These are phyloP conservation scores for Melanotaenia boesemani DNA, from an alignment of 2,797 vertebrate genomes.

Conservation along the genomic window DNA sequence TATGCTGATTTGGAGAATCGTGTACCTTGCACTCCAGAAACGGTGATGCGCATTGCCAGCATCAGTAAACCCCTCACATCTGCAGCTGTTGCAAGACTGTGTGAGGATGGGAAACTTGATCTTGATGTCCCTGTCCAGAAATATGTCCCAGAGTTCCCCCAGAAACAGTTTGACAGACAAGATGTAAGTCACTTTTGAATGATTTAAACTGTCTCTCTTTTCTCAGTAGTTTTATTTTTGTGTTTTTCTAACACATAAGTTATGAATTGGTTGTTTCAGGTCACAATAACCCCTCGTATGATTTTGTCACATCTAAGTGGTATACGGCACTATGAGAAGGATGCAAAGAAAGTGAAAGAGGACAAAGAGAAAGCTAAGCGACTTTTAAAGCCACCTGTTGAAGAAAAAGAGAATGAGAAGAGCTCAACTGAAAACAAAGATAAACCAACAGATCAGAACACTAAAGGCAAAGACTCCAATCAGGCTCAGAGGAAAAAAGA, in stretches of 20 bases:
- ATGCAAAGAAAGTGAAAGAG: slow-evolving; percentile 90
- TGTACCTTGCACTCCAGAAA: slow-evolving; percentile 88
- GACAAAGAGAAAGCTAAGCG: slow-evolving; percentile 86
- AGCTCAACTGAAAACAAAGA: slow-evolving; percentile 62
- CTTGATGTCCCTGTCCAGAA: slow-evolving; percentile 94
- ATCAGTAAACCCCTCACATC: slow-evolving; percentile 97
- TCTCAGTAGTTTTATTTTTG: neutral
- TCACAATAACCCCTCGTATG: slow-evolving; percentile 91
- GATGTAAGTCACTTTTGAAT: slow-evolving; percentile 82
- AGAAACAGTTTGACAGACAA: slow-evolving; percentile 92
- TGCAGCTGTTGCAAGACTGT: slow-evolving; percentile 91
- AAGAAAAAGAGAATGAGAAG: slow-evolving; percentile 70
- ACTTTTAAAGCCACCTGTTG: slow-evolving; percentile 73
- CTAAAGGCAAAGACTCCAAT: slow-evolving; percentile 68
- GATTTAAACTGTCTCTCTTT: neutral
- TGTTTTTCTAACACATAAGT: slow-evolving; percentile 1
- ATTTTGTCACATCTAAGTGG: slow-evolving; percentile 96
- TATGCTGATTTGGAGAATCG: slow-evolving; percentile 96
- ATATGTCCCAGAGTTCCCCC: slow-evolving; percentile 96
- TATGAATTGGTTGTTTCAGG: slow-evolving; percentile 76
- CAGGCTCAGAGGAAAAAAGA: slow-evolving; percentile 84
- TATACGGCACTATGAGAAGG: slow-evolving; percentile 97
- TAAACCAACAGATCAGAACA: slow-evolving; percentile 63
- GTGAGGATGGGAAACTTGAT: slow-evolving; percentile 92
- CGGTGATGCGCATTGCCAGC: slow-evolving; percentile 95